These are phyloP conservation scores for Drosophila falleni DNA, from an alignment of 2,888 invertebrate species.

Conservation along the genomic window DNA sequence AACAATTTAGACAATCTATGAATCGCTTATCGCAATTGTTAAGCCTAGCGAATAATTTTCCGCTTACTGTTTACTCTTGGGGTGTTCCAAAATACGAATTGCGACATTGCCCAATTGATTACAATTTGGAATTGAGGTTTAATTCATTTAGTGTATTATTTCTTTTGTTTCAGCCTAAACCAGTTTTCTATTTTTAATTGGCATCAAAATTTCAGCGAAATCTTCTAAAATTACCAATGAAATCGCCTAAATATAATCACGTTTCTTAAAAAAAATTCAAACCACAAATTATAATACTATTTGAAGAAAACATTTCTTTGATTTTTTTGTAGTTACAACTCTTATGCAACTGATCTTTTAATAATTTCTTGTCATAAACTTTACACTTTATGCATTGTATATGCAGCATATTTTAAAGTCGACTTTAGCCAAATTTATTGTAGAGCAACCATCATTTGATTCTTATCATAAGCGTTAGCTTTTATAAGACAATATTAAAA, in stretches of 20 bases:
- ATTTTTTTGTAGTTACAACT: too few species aligned
- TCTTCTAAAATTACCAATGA: too few species aligned
- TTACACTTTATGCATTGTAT: background rate
- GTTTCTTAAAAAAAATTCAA: too few species aligned
- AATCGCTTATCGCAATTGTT: constrained; percentile 26
- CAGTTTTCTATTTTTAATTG: too few species aligned
- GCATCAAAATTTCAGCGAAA: too few species aligned
- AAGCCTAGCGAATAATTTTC: background rate
- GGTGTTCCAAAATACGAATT: background rate
- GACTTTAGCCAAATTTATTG: background rate
- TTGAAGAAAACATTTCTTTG: too few species aligned
- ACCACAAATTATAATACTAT: too few species aligned
- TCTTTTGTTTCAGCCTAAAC: too few species aligned
- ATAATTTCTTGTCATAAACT: background rate
- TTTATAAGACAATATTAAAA: constrained; percentile 3
- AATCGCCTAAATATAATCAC: too few species aligned
- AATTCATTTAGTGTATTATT: background rate
- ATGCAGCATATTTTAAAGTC: constrained; percentile 6
- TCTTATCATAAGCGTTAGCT: constrained; percentile 6
- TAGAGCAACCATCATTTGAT: background rate
- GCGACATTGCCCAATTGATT: background rate
- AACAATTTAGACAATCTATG: constrained; percentile 36
- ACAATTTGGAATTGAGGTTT: background rate
- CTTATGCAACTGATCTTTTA: background rate
- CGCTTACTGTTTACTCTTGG: background rate